Conservation (phyloP, 2,888 invertebrate species). For the Noctua janthina region DNA sequence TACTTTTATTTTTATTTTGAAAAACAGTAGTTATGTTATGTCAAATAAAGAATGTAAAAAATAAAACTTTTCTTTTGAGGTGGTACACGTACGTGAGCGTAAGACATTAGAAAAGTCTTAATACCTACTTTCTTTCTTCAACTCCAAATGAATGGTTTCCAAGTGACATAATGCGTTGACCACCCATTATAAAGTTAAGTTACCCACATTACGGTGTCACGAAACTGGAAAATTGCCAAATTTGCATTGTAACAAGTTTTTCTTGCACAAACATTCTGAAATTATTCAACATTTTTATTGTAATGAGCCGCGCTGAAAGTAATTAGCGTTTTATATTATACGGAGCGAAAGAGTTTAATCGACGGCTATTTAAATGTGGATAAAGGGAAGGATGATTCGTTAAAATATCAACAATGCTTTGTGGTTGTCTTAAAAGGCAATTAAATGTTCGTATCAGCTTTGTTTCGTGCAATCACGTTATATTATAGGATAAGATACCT, state of each 20-base stretch:
- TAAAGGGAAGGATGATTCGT: conserved; percentile 30
- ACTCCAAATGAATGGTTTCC: conserved; percentile 47
- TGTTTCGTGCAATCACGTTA: background rate
- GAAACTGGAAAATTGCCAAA: conserved; percentile 70
- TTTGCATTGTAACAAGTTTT: conserved; percentile 67
- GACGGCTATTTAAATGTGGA: conserved; percentile 25
- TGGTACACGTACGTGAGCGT: background rate
- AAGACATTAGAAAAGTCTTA: background rate
- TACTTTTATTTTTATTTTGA: background rate
- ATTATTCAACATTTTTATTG: conserved; percentile 59
- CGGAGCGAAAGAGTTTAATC: conserved; percentile 45
- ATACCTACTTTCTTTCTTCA: conserved; percentile 19
- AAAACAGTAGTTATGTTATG: background rate
- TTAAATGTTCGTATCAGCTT: conserved; percentile 13
- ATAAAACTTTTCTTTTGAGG: background rate
- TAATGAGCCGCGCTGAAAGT: conserved; percentile 49
- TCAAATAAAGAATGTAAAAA: background rate
- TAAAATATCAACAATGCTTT: conserved; percentile 49
- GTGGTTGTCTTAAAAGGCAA: conserved; percentile 10
- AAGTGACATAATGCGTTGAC: conserved; percentile 46
- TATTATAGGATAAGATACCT: background rate
- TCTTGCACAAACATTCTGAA: conserved; percentile 60
- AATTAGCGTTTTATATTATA: conserved; percentile 60
- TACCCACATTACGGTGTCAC: conserved; percentile 59
- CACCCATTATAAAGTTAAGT: conserved; percentile 67